phyloP scores from a whole-genome alignment of 2,113 vertebrate species.

The Sclerurus mexicanus region DNA sequence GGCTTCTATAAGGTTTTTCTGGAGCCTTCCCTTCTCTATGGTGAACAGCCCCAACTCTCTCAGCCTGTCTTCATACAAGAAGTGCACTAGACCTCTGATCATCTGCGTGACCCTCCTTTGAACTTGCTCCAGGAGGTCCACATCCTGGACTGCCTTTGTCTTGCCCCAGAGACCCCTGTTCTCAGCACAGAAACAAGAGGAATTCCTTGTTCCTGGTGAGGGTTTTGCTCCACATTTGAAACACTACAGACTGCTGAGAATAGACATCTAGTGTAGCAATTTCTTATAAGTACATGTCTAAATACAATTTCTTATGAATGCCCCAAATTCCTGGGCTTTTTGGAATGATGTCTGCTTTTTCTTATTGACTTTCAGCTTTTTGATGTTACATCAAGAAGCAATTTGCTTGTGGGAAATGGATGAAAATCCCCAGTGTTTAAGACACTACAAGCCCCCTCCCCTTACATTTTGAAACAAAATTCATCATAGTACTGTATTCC shows the following conservation, averaged over 20 bases:
- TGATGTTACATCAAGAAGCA: neutral
- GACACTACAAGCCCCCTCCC: accelerated
- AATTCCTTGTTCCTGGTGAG: constrained; percentile 36
- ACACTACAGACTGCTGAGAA: neutral
- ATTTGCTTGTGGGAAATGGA: neutral
- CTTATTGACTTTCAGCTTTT: constrained; percentile 14
- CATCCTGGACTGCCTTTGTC: constrained; percentile 24
- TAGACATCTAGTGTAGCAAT: neutral
- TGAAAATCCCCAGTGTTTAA: neutral
- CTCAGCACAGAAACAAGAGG: constrained; percentile 42
- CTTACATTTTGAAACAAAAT: neutral
- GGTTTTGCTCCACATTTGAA: neutral
- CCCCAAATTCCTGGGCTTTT: constrained; percentile 35
- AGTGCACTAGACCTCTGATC: neutral
- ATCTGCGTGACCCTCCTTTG: neutral
- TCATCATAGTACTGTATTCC: neutral
- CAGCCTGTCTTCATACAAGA: neutral
- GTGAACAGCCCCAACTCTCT: neutral
- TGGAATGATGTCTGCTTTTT: constrained; percentile 14
- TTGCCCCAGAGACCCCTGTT: constrained; percentile 13
- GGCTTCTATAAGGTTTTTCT: too few species aligned
- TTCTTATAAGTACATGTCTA: constrained; percentile 22
- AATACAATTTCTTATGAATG: constrained; percentile 40
- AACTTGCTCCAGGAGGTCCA: neutral
- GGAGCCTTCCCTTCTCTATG: neutral